phyloP scores from a whole-genome alignment of 2,888 invertebrate genomes.

The Chorisops tibialis region DNA sequence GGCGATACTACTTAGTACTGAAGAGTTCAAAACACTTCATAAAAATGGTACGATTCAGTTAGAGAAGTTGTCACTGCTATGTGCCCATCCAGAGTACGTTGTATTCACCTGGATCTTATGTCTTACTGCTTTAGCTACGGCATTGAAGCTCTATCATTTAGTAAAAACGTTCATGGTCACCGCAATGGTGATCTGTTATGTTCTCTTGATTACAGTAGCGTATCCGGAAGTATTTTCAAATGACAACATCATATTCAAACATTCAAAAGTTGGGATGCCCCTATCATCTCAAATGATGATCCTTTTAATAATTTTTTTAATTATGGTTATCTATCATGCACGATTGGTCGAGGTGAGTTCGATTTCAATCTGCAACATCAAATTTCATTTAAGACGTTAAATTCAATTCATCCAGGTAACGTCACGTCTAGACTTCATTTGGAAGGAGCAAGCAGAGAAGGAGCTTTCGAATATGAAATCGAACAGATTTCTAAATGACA shows the following conservation, averaged over 20 bases:
- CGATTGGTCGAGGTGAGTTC: conserved; percentile 75
- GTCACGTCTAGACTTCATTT: conserved; percentile 90
- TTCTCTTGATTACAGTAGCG: conserved; percentile 63
- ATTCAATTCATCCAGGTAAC: conserved; percentile 63
- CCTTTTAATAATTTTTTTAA: conserved; percentile 74
- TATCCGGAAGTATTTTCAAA: conserved; percentile 56
- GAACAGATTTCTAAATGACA: conserved; percentile 74
- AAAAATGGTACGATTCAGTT: background rate
- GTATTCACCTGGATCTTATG: conserved; percentile 93
- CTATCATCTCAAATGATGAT: conserved; percentile 77
- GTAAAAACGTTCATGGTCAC: conserved; percentile 78
- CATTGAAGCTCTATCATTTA: conserved; percentile 83
- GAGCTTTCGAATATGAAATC: conserved; percentile 93
- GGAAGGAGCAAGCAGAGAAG: conserved; percentile 94
- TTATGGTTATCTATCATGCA: conserved; percentile 87
- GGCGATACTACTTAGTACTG: background rate
- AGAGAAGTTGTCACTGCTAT: background rate
- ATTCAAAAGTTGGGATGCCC: conserved; percentile 59
- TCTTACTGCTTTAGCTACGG: conserved; percentile 86
- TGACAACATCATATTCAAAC: conserved; percentile 35
- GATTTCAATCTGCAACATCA: background rate
- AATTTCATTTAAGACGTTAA: too few species aligned
- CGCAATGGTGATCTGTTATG: conserved; percentile 71
- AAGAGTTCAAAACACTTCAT: background rate
- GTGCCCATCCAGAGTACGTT: conserved; percentile 73